Percentiles rank a stretch among this genome's conserved stretches.
Evolutionary conservation across 1,140 invertebrate species (phyloP).

Genomic region (Hetaerina americana): DNA sequence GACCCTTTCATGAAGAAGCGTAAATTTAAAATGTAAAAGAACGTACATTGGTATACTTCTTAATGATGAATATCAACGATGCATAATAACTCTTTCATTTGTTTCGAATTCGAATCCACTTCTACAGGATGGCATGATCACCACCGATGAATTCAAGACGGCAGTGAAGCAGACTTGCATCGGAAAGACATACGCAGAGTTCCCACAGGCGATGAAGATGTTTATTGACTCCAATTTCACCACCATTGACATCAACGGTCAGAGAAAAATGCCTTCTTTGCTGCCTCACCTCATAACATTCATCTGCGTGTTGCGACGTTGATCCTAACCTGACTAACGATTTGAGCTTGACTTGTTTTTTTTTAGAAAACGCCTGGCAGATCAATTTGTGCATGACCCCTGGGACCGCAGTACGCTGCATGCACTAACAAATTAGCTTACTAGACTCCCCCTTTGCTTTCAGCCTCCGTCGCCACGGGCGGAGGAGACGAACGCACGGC

Average conservation of each 20-base stretch:
- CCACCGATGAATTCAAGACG: slow-evolving; percentile 65
- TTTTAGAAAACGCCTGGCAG: too few species aligned
- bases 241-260: slow-evolving; percentile 61
- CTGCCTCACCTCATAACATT: too few species aligned
- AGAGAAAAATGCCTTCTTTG: too few species aligned
- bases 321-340: too few species aligned
- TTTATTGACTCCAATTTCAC: slow-evolving; percentile 72
- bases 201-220: slow-evolving; percentile 48
- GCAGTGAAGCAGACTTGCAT: slow-evolving; percentile 66
- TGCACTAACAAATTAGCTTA: too few species aligned
- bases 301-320: too few species aligned
- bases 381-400: too few species aligned
- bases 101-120: slow-evolving; percentile 11
- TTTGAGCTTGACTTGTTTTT: too few species aligned
- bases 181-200: slow-evolving; percentile 61
- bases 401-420: too few species aligned
- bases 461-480: too few species aligned
- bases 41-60: slow-evolving; percentile 1
- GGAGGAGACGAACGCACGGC: too few species aligned
- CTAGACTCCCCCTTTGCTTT: too few species aligned
- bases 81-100: slow-evolving; percentile 1
- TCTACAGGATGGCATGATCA: slow-evolving; percentile 63
- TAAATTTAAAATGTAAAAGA: neutral
- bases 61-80: slow-evolving; percentile 2
- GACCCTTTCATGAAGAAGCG: neutral